Conservation (phyloP, 2,113 vertebrate species). For the Hippolais icterina region DNA sequence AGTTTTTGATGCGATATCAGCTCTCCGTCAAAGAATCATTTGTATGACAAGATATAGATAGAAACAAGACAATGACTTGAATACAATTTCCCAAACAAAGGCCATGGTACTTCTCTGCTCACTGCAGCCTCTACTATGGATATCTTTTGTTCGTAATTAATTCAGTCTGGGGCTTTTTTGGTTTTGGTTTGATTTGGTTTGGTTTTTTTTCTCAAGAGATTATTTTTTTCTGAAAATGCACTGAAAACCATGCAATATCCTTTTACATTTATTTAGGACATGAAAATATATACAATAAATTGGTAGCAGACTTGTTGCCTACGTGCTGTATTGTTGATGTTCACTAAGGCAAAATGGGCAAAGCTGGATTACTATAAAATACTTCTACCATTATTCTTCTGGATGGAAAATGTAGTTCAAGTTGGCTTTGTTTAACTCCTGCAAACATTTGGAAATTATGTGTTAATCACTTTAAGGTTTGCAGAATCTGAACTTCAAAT, state of each 20-base stretch:
- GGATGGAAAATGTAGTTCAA: not conserved
- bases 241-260: not conserved
- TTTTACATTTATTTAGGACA: not conserved
- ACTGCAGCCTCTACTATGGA: not conserved
- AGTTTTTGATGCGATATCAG: not conserved
- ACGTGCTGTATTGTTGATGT: not conserved
- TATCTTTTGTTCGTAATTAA: not conserved
- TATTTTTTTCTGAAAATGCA: not conserved
- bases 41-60: not conserved
- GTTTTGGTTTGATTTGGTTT: not conserved
- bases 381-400: not conserved
- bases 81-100: not conserved
- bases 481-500: not conserved
- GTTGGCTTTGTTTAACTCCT: not conserved
- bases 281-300: not conserved
- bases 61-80: not conserved
- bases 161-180: not conserved
- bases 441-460: not conserved
- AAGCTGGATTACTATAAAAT: not conserved
- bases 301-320: not conserved
- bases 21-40: slow-evolving; percentile 1
- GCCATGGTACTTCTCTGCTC: not conserved
- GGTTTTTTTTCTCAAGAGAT: not conserved
- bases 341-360: not conserved
- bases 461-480: not conserved